Evolutionary conservation across 2,797 vertebrate genomes (phyloP), one percentile per base, ranked within the genome.

Genomic region (Avahi laniger): DNA sequence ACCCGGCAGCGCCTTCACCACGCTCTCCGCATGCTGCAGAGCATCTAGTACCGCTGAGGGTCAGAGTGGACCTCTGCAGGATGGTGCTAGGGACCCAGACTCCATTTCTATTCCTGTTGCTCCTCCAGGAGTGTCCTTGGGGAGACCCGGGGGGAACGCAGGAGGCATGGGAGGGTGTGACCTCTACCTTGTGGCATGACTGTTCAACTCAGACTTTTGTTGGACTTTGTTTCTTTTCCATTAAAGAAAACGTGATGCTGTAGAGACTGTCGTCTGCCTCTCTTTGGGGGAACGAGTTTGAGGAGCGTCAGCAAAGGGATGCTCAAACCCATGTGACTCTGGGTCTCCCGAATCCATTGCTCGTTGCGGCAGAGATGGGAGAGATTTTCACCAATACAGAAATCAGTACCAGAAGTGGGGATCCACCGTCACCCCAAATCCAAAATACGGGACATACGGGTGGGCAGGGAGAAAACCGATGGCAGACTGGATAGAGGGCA

Each of bases 251-350:
- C 1, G 12, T 35, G 59, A 7, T 22, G 22, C 33, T 35, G 4
- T 9, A 18, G 43, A 20, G 33, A 15, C 46, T 43, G 43, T 20
- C 1, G 0, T 65, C 72, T 20, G 46, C 35, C 61, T 91, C 52
- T 85, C 48, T 59, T 22, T 54, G 57, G 35, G 46, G 65, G 50
- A 46, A 46, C 24, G n/a, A 5, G 1, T 61, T 30, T 7, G 63
- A 46, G 81, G 65, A 3, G 7, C 14, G 15, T 69, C 1, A 4
- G 54, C 0, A 0, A 72, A 28, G 28, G 14, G 57, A 4, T 8
- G 0, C 10, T 30, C 22, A n/a, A 43, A 33, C 22, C 10, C 1
- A 0, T 0, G 1, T 6, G 41, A 28, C 35, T 12, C 41, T 15
- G 17, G 20, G 48, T 52, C 33, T 18, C 11, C 30, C 6, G 2